phyloP scores from a whole-genome alignment of 2,888 invertebrate species.

The Metacarcinus magister region DNA sequence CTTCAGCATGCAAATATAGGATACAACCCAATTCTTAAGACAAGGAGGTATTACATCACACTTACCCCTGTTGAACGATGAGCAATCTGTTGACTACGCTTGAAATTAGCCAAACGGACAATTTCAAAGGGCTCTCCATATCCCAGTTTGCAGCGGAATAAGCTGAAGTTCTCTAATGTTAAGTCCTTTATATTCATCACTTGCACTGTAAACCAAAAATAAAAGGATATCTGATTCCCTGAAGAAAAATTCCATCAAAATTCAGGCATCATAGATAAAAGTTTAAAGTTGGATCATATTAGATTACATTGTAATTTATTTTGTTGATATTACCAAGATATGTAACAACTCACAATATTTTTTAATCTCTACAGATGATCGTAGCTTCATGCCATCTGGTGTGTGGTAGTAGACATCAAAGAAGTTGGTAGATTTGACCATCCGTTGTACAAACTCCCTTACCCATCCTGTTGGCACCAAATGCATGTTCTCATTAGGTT shows the following conservation, averaged over 20 bases:
- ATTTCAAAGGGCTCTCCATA: background rate
- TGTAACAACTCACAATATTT: constrained; percentile 57
- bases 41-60: background rate
- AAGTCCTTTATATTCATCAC: background rate
- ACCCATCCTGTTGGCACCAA: constrained; percentile 36
- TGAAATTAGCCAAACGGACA: background rate
- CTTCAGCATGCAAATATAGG: background rate
- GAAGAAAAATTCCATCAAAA: too few relatives aligned
- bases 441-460: constrained; percentile 57
- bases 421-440: background rate
- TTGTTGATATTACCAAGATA: background rate
- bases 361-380: constrained; percentile 58
- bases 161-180: background rate
- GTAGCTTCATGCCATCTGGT: constrained; percentile 61
- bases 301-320: background rate
- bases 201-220: background rate
- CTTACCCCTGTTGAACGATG: background rate
- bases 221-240: background rate
- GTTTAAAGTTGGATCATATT: background rate
- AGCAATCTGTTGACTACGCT: background rate
- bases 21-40: background rate
- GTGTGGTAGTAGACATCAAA: constrained; percentile 62
- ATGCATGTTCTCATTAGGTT: background rate
- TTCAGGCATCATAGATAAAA: background rate
- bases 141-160: background rate